These are phyloP conservation scores for Sphaeramia orbicularis DNA, from an alignment of 2,797 vertebrate genomes.

Conservation along the genomic window DNA sequence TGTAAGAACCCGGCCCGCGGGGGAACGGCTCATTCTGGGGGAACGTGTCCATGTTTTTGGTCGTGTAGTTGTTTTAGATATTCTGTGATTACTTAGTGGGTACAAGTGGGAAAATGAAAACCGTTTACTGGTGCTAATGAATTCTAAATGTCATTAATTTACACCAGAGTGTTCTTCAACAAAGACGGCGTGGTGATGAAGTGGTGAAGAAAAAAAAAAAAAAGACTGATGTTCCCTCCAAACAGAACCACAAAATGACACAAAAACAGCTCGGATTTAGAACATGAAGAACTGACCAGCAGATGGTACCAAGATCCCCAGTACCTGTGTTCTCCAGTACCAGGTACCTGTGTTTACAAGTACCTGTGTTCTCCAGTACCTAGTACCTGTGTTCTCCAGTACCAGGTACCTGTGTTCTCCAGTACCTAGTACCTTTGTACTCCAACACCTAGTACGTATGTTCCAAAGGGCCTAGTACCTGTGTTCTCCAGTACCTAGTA, in stretches of 20 bases:
- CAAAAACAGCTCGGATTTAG: slow-evolving; percentile 26
- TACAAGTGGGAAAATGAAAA: slow-evolving; percentile 37
- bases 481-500: too few species aligned
- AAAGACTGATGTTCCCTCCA: slow-evolving; percentile 29
- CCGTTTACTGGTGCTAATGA: slow-evolving; percentile 39
- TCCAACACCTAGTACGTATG: too few species aligned
- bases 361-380: too few species aligned
- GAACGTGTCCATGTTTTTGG: slow-evolving; percentile 56
- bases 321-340: too few species aligned
- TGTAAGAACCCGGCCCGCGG: slow-evolving; percentile 28
- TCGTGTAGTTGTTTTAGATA: slow-evolving; percentile 43
- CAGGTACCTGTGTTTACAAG: too few species aligned
- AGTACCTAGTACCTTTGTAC: too few species aligned
- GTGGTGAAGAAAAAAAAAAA: slow-evolving; percentile 25
- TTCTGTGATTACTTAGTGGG: slow-evolving; percentile 42
- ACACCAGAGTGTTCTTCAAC: slow-evolving; percentile 21
- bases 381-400: too few species aligned
- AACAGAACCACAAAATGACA: slow-evolving; percentile 22
- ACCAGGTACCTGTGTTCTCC: too few species aligned
- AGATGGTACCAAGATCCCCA: too few species aligned
- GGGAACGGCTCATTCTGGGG: slow-evolving; percentile 24
- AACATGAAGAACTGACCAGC: slow-evolving; percentile 18
- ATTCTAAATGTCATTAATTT: slow-evolving; percentile 60
- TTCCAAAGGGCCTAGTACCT: too few species aligned
- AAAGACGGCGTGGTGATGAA: slow-evolving; percentile 24